A percentile compares a stretch with the other conserved stretches of the same genome.
Conservation (phyloP, 2,113 vertebrate species). For the Astur gentilis region DNA sequence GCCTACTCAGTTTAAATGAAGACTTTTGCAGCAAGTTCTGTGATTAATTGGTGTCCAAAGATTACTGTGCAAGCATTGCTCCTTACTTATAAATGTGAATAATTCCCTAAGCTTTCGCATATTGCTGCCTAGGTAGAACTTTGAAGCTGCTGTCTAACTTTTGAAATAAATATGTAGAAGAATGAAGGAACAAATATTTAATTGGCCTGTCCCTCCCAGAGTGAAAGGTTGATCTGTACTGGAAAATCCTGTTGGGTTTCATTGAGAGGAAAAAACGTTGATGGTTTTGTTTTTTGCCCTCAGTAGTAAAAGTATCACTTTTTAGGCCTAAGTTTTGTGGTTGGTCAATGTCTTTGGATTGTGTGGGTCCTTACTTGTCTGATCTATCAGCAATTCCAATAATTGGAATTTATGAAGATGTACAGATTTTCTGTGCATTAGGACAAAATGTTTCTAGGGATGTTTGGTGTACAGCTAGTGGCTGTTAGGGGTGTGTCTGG, state of each 20-base stretch:
- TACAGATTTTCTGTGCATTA: neutral
- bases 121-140: neutral
- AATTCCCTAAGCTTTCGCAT: neutral
- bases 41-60: neutral
- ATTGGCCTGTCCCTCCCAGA: neutral
- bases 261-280: neutral
- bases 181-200: neutral
- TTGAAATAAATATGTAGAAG: neutral
- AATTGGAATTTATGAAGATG: neutral
- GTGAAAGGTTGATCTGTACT: neutral
- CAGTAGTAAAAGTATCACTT: rapidly evolving
- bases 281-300: neutral
- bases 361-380: neutral
- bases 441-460: neutral
- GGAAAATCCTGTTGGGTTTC: neutral
- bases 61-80: neutral
- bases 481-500: neutral
- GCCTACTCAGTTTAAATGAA: neutral
- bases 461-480: neutral
- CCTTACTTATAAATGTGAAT: neutral
- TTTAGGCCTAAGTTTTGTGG: neutral
- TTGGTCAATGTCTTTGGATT: neutral
- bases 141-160: neutral
- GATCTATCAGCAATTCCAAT: neutral
- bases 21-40: neutral